Evolutionary conservation across 2,113 vertebrate genomes (phyloP).

Genomic region (Corvus cornix): DNA sequence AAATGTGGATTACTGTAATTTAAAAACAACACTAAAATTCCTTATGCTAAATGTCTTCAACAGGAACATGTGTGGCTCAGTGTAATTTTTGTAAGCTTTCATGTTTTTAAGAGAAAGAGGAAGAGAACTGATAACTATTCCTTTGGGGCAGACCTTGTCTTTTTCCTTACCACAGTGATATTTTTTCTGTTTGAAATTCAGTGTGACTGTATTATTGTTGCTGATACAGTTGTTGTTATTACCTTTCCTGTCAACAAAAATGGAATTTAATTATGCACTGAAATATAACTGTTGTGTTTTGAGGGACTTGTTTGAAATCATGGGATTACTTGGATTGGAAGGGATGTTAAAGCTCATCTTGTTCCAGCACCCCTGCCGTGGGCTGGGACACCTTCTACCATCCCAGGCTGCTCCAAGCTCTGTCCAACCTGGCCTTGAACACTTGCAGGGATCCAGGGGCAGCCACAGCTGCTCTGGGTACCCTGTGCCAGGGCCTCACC

Average conservation of each 20-base stretch:
- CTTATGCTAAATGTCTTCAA: background rate
- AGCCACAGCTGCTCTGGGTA: background rate
- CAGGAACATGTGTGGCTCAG: background rate
- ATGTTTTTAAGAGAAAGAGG: background rate
- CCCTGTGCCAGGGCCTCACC: accelerated
- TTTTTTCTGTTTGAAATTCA: background rate
- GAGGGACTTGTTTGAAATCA: background rate
- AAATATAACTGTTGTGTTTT: background rate
- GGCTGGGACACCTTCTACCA: background rate
- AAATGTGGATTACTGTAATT: background rate
- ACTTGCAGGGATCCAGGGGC: background rate
- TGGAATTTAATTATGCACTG: background rate
- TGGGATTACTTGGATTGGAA: background rate
- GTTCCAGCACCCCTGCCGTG: background rate
- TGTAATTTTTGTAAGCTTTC: background rate
- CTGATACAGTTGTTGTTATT: background rate
- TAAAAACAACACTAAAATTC: background rate
- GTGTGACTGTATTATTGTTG: background rate
- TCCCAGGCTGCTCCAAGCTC: background rate
- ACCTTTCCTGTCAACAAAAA: background rate
- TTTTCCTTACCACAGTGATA: background rate
- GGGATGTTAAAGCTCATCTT: background rate
- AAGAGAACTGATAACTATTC: background rate
- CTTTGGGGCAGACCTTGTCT: background rate
- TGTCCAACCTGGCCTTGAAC: background rate